phyloP scores from a whole-genome alignment of 2,888 invertebrate species.

The Tetrapedia diversipes region DNA sequence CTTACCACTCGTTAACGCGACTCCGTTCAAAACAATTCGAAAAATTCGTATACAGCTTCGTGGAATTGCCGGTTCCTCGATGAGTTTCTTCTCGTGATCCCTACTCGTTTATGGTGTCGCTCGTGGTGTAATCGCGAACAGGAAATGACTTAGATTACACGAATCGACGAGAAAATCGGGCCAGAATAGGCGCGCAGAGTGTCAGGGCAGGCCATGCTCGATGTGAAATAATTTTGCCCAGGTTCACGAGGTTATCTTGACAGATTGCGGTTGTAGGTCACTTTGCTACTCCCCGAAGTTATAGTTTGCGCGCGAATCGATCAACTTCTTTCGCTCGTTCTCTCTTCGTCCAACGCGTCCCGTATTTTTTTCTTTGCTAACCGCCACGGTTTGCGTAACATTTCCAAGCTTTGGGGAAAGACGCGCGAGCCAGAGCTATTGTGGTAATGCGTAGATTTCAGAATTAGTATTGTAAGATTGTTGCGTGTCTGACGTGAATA shows the following conservation, averaged over 20 bases:
- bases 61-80: background rate
- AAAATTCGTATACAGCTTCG: too few species aligned
- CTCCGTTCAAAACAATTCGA: too few species aligned
- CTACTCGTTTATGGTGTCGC: background rate
- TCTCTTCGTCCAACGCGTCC: background rate
- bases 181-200: conserved; percentile 17
- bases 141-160: background rate
- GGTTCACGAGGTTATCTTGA: conserved; percentile 66
- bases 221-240: conserved; percentile 47
- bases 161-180: conserved; percentile 5
- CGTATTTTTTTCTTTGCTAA: background rate
- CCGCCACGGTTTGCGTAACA: background rate
- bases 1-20: too few species aligned
- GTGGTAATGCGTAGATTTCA: too few species aligned
- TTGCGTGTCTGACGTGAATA: too few species aligned
- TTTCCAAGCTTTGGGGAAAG: background rate
- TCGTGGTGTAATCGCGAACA: background rate
- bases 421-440: background rate
- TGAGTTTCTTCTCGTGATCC: background rate
- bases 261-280: conserved; percentile 66
- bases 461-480: too few species aligned
- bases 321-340: background rate
- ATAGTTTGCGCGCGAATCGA: conserved; percentile 1
- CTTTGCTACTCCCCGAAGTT: conserved; percentile 42
- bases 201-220: conserved; percentile 22